These are phyloP conservation scores for Patella caerulea DNA, from an alignment of 2,888 invertebrate species.

Conservation along the genomic window DNA sequence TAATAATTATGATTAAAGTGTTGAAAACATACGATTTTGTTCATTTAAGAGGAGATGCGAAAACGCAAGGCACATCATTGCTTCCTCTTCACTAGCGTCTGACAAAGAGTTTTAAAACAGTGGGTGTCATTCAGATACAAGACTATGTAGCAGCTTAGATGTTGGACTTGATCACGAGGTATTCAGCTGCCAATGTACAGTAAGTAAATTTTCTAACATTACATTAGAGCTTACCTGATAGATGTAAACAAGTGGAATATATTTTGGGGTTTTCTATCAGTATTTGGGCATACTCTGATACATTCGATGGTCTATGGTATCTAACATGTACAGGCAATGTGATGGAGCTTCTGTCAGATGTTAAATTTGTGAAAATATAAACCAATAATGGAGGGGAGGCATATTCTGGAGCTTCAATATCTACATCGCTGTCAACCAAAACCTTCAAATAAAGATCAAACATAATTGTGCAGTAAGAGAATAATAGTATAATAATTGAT, in stretches of 20 bases:
- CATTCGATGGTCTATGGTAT: conserved; percentile 50
- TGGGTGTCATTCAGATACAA: no score
- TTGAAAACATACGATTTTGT: no score
- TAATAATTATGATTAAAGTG: no score
- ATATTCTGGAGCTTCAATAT: conserved; percentile 58
- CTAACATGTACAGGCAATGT: conserved; percentile 56
- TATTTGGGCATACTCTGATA: conserved; percentile 28
- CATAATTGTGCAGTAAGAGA: no score
- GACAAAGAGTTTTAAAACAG: no score
- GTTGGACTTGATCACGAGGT: not conserved
- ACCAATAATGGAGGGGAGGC: conserved; percentile 41
- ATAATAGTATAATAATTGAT: no score
- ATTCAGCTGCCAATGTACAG: no score
- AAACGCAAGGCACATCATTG: no score
- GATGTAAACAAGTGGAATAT: conserved; percentile 25
- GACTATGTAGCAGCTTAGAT: conserved; percentile 23
- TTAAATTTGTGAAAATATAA: conserved; percentile 38
- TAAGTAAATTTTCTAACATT: no score
- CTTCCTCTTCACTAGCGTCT: no score
- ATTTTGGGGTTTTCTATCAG: conserved; percentile 37
- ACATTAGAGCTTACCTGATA: not conserved
- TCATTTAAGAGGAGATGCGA: no score
- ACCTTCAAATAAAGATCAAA: conserved; percentile 40
- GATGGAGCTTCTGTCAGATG: conserved; percentile 22
- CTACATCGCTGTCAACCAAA: conserved; percentile 39